These are phyloP conservation scores for Zootermopsis nevadensis DNA, from an alignment of 2,888 invertebrate species.

Conservation along the genomic window DNA sequence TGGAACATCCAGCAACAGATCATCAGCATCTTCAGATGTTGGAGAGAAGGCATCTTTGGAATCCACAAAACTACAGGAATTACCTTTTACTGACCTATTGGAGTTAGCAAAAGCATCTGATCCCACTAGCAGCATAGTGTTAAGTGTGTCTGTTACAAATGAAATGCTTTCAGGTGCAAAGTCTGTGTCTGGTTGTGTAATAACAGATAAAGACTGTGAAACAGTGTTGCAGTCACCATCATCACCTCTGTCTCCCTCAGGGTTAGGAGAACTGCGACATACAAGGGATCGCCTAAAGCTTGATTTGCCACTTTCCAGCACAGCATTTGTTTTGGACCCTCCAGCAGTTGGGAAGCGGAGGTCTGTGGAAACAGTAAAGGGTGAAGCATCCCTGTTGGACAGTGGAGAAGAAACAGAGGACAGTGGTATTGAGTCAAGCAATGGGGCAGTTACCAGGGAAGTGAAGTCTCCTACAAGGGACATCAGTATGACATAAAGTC, in stretches of 20 bases:
- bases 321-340: constrained; percentile 57
- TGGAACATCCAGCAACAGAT: background rate
- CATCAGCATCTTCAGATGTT: background rate
- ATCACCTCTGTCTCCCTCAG: constrained; percentile 56
- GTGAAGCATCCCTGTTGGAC: constrained; percentile 72
- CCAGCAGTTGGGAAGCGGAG: constrained; percentile 58
- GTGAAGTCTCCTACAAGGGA: background rate
- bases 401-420: constrained; percentile 71
- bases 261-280: constrained; percentile 77
- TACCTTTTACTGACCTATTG: too few relatives aligned
- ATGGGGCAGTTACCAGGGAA: constrained; percentile 58
- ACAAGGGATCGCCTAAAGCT: constrained; percentile 78
- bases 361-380: constrained; percentile 59
- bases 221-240: constrained; percentile 58
- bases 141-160: background rate
- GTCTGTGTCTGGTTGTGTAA: background rate
- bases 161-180: background rate
- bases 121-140: background rate
- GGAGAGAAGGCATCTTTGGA: background rate
- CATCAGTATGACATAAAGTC: background rate
- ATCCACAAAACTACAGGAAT: background rate
- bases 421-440: constrained; percentile 74
- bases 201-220: background rate
- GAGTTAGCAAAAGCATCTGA: background rate
- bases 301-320: constrained; percentile 66